Base-by-base conservation (phyloP, 2,113 vertebrate species). In the Promerops cafer region DNA sequence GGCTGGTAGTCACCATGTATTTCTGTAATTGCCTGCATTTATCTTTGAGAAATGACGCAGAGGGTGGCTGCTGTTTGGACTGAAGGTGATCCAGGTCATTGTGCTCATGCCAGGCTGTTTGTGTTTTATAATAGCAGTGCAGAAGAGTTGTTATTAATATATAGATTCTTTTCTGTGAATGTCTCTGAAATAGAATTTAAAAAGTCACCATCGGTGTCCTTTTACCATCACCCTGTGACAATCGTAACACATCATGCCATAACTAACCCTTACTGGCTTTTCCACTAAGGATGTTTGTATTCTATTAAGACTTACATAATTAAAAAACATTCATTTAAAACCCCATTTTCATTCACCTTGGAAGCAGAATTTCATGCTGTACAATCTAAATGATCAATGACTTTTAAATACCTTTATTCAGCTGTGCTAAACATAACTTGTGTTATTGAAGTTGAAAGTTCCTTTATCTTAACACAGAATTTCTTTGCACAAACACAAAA, bases 241-340 rank as follows among this genome's bases (percentile, higher is more conserved):
- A 0, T 16, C 0, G 0, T 30, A 69, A 33, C 5, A 11, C 11
- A 9, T 30, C 9, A 5, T 69, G 60, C 47, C 31, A 6, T 59
- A 22, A 19, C 14, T 40, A 42, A 22, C 33, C 39, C 30, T 8
- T 52, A 8, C 3, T 42, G 61, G 9, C 7, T 60, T 77, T 86
- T 31, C 33, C 37, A 52, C 63, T 33, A 22, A 50, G 37, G 27
- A 52, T 59, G 5, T 20, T 13, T 24, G 20, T 64, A 61, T 70
- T 42, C 31, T 77, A 23, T 6, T 28, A 30, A 65, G 15, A 7
- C 7, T 59, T 45, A 28, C 0, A 27, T 54, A 63, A 74, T 56
- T 3, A 8, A 75, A 61, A 0, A 52, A 64, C 30, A 24, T 6
- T 6, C 0, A 16, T 35, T 33, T 31, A 0, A 52, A 33, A 12